Evolutionary conservation across 2,797 vertebrate genomes (phyloP).

Genomic region (Sparus aurata): DNA sequence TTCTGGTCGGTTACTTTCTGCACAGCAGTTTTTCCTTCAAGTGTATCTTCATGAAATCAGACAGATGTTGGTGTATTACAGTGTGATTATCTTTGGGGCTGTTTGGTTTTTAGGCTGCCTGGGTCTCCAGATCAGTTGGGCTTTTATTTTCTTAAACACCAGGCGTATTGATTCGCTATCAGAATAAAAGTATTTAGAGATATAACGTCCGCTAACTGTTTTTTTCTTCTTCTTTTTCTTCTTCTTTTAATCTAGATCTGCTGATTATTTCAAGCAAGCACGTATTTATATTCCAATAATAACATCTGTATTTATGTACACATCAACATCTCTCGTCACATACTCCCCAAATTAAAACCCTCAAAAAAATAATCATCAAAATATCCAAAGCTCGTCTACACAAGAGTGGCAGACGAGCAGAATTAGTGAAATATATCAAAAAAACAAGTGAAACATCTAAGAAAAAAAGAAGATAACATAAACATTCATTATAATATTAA

Average conservation of each 20-base stretch:
- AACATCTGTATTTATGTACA: constrained; percentile 81
- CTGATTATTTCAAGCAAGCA: constrained; percentile 71
- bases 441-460: constrained; percentile 59
- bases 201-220: constrained; percentile 15
- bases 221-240: constrained; percentile 19
- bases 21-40: constrained; percentile 37
- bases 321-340: constrained; percentile 54
- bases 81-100: neutral
- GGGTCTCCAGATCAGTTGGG: constrained; percentile 3
- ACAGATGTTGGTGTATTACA: neutral
- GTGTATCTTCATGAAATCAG: constrained; percentile 7
- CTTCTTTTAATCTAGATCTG: neutral
- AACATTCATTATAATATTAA: constrained; percentile 64
- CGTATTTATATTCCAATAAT: constrained; percentile 73
- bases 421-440: constrained; percentile 70
- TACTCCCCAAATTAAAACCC: constrained; percentile 17
- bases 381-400: constrained; percentile 57
- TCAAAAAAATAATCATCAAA: constrained; percentile 43
- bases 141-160: constrained; percentile 21
- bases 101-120: constrained; percentile 29
- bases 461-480: constrained; percentile 56
- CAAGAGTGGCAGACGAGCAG: constrained; percentile 58
- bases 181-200: constrained; percentile 34
- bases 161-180: constrained; percentile 13
- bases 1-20: constrained; percentile 29